Conservation (phyloP, 30 jellyfish, hydroid and myxozoan genomes). For the Aurelia aurita complex sp. Pacific region DNA sequence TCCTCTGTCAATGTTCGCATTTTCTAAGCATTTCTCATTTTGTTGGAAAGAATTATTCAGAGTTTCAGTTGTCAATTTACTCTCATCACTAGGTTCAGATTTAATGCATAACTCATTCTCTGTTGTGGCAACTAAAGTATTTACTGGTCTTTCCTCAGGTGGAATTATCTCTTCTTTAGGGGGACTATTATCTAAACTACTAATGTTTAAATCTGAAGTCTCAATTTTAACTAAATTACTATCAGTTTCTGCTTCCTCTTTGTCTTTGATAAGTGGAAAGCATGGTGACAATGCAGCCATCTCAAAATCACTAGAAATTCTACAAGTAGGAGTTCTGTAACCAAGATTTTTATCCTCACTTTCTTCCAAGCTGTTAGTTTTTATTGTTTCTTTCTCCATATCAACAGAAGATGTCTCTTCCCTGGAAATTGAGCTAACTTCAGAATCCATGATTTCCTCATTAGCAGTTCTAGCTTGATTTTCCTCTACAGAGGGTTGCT, state of each 20-base stretch:
- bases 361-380: not conserved
- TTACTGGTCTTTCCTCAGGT: no score
- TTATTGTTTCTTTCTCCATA: no score
- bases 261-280: conserved; percentile 57
- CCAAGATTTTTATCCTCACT: not conserved
- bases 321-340: conserved; percentile 8
- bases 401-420: not conserved
- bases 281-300: conserved; percentile 64
- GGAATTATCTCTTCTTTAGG: no score
- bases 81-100: no score
- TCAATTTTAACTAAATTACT: not conserved
- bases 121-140: no score
- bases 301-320: conserved; percentile 40
- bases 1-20: not conserved
- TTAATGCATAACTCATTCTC: no score
- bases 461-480: not conserved
- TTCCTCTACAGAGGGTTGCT: not conserved
- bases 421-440: conserved; percentile 41
- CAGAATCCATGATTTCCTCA: conserved; percentile 37
- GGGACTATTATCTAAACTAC: no score
- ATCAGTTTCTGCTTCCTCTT: conserved; percentile 11
- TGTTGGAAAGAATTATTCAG: no score
- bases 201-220: no score
- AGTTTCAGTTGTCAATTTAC: no score
- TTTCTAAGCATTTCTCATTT: not conserved